Evolutionary conservation across 2,113 vertebrate species (phyloP).

Genomic region (Tetrao urogallus): DNA sequence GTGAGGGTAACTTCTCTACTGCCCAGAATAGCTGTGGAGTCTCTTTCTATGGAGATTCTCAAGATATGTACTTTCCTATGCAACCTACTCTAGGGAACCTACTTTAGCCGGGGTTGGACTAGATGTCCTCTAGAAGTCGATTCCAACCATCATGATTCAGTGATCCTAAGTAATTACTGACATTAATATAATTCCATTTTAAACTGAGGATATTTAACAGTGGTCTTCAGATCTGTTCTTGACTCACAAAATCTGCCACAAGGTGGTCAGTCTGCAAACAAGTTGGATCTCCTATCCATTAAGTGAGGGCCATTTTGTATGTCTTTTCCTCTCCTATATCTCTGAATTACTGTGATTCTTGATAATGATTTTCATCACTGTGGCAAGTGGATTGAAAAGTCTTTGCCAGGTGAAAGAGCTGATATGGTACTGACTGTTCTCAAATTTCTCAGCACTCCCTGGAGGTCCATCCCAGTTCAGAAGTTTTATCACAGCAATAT

Average conservation of each 20-base stretch:
- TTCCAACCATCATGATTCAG: no score
- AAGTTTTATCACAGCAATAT: conserved; percentile 36
- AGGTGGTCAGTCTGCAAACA: not conserved
- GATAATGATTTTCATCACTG: not conserved
- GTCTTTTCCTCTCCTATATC: not conserved
- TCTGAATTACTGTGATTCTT: not conserved
- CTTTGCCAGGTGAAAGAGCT: not conserved
- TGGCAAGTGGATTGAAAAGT: conserved; percentile 19
- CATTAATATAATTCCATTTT: accelerated
- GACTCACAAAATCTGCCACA: not conserved
- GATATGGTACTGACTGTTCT: not conserved
- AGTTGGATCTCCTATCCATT: not conserved
- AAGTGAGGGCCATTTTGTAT: not conserved
- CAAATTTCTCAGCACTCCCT: not conserved
- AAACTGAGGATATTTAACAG: not conserved
- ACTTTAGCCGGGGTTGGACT: no score
- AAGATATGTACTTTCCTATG: no score
- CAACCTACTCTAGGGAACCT: no score
- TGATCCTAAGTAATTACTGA: not conserved
- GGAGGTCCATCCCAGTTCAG: not conserved
- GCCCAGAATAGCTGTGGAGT: no score
- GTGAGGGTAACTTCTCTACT: no score
- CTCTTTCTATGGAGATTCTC: no score
- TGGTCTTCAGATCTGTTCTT: not conserved
- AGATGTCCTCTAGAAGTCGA: no score